Conservation (phyloP, 2,797 vertebrate genomes). For the Lepus townsendii region DNA sequence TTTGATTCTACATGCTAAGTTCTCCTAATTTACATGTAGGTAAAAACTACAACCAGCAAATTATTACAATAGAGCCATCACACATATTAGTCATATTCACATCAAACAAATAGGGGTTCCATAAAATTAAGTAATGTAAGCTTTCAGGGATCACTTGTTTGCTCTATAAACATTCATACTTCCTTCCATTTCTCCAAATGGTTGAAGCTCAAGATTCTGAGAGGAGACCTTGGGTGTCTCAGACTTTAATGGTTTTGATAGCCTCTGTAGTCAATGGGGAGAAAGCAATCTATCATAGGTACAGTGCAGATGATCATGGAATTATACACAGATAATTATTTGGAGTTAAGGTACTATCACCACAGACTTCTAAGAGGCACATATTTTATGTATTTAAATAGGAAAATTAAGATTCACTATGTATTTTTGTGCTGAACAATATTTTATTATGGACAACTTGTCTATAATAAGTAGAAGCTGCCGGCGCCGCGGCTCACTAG, state of each 20-base stretch:
- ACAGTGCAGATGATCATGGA: neutral
- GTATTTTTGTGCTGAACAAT: neutral
- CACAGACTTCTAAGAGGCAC: neutral
- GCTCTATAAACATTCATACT: accelerated
- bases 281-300: neutral
- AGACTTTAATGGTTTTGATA: neutral
- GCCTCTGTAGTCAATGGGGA: accelerated
- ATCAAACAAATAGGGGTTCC: neutral
- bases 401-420: neutral
- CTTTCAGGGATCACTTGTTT: neutral
- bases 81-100: neutral
- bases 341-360: neutral
- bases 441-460: neutral
- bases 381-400: neutral
- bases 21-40: neutral
- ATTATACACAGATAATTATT: neutral
- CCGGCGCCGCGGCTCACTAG: no score
- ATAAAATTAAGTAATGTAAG: neutral
- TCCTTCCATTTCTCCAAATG: neutral
- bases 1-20: neutral
- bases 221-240: no score
- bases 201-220: neutral
- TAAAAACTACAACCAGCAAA: neutral
- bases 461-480: neutral
- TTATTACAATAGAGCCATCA: neutral